These are phyloP conservation scores for Arnoldichthys spilopterus DNA, from an alignment of 2,797 vertebrate genomes.

Conservation along the genomic window DNA sequence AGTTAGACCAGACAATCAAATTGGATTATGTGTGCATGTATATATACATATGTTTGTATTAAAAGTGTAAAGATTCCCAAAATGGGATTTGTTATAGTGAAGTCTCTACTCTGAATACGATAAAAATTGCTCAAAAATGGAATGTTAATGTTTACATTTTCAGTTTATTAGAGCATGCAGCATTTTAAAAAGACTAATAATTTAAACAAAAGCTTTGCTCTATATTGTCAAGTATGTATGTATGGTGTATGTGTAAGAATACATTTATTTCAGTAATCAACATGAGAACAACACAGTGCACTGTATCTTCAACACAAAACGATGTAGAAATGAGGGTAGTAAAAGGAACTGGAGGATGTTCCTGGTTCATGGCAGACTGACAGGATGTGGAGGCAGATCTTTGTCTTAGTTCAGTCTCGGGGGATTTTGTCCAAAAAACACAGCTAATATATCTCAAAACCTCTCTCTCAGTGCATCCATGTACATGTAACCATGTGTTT, in stretches of 20 bases:
- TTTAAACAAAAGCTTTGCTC: too few relatives aligned
- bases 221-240: too few relatives aligned
- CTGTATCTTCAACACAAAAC: neutral
- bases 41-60: neutral
- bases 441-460: slow-evolving; percentile 22
- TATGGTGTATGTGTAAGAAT: too few relatives aligned
- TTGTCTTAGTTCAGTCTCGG: neutral
- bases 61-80: too few relatives aligned
- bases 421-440: neutral
- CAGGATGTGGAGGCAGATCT: neutral
- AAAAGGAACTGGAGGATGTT: neutral
- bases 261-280: too few relatives aligned
- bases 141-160: too few relatives aligned
- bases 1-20: slow-evolving; percentile 60
- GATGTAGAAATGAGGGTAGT: neutral
- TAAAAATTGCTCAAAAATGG: too few relatives aligned
- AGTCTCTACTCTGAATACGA: too few relatives aligned
- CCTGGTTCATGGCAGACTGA: neutral
- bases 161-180: too few relatives aligned
- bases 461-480: neutral
- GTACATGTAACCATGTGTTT: slow-evolving; percentile 29
- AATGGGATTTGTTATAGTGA: too few relatives aligned
- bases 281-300: too few relatives aligned
- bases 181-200: too few relatives aligned
- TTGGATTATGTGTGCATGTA: neutral